Evolutionary conservation across 2,797 vertebrate genomes (phyloP), one percentile per base, ranked within the genome.

Genomic region (Catostomus latipinnis): DNA sequence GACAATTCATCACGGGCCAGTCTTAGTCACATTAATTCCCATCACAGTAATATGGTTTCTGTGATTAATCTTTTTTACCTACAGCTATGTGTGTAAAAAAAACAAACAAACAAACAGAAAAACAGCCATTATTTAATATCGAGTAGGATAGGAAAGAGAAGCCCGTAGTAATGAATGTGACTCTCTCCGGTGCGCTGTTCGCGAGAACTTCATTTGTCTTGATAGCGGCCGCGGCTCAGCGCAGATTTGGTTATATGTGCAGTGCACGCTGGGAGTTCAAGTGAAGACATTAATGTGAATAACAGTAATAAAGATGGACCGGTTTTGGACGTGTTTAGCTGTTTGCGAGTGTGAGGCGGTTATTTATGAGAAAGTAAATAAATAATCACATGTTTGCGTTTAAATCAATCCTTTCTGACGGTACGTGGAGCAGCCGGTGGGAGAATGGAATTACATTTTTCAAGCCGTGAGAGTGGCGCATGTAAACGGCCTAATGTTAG

Each of bases 61-160:
- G 71, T 92, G 90, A 94, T 93, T 92, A 91, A 94, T 94, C 84
- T 91, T 54, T 49, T 88, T 67, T 67, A 71, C 84, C 87, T 87
- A 82, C 79, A 75, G 83, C 65, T 73, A 77, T 79, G 81, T 87
- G 34, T 34, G 34, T 34, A 34, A 34, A 71, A 71, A 81, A 60
- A 85, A 22, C 22, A 18, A 18, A 18, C 87, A 83, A 85, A 83
- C 86, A 88, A 90, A 22, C 2, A 12, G 34, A 12, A 69, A 57
- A 69, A 75, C 62, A 66, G 65, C 46, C 65, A 60, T 93, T 92
- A 91, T 93, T 92, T 93, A 87, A 94, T 92, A 90, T 93, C 88
- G 91, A 87, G 86, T 91, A 92, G 74, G 85, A 92, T 90, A 76
- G 77, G 71, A 90, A 91, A 87, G 83, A 87, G 92, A 90, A 91